Base-by-base conservation (phyloP, 2,113 vertebrate species). In the Tretioscincus oriximinensis region DNA sequence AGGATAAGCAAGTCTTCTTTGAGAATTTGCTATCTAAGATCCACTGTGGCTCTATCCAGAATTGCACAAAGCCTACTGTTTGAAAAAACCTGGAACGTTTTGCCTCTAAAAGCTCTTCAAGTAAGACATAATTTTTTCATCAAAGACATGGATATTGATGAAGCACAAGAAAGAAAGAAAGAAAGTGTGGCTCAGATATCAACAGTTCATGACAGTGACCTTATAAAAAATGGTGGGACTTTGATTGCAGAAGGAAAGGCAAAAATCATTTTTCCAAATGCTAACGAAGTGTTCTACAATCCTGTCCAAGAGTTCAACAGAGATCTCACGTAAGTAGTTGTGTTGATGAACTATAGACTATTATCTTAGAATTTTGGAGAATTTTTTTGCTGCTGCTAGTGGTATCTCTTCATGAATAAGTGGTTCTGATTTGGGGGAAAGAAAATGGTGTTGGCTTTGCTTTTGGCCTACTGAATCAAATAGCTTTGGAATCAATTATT, bases 271-370 rank as follows among this genome's bases (percentile, higher is more conserved):
- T 98, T 97, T 76, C 97, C 97, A 45, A 96, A 87, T 73, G 96
- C 96, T 65, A 98, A 98, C 47, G 95, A 98, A 84, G 97, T 98
- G 54, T 98, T 98, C 91, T 98, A 98, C 88, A 98, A 98, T 73
- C 97, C 97, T 0, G 97, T 98, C 49, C 97, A 98, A 91, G 97
- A 98, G 90, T 98, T 98, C 85, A 98, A 98, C 93, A 92, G 97
- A 86, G 97, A 98, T 82, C 85, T 98, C 86, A 98, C 97, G 97
- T 98, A 80, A 98, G 97, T 89, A 65, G 70, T 69, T 69, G 58
- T 18, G 60, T 9, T n/a, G 71, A 80, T 18, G 60, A 11, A 81
- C 12, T 71, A 41, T 16, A 79, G 8, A 45, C 22, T 11, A 20
- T 51, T 41, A 20, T 77, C 14, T 31, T 29, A 51, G 9, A 26